A percentile compares a stretch with the other conserved stretches of the same genome.
Evolutionary conservation across 2,113 vertebrate genomes (phyloP).

Genomic region (Xiphophorus hellerii): DNA sequence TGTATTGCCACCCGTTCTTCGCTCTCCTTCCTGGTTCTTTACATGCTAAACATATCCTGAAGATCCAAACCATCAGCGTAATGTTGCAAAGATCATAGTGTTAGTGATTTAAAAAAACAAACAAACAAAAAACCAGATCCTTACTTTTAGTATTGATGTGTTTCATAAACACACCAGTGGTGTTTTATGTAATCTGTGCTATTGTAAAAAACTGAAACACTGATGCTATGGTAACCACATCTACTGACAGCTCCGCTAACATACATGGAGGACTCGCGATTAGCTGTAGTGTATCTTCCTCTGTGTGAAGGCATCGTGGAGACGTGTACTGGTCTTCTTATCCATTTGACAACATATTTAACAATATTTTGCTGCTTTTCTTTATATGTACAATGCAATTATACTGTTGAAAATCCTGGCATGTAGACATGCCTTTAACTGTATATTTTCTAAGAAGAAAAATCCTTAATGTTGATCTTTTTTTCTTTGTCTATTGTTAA

Average conservation of each 20-base stretch:
- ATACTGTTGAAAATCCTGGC: conserved; percentile 5
- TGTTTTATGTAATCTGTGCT: conserved; percentile 26
- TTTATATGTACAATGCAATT: conserved; percentile 24
- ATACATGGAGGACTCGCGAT: neutral
- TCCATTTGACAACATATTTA: conserved; percentile 16
- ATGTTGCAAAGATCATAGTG: conserved; percentile 13
- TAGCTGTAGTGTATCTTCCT: conserved; percentile 14
- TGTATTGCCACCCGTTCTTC: neutral
- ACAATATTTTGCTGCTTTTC: conserved; percentile 39
- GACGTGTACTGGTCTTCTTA: conserved; percentile 16
- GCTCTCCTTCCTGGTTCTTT: neutral
- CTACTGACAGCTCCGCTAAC: neutral
- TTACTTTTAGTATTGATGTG: conserved; percentile 1
- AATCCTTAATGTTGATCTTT: conserved; percentile 27
- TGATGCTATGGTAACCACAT: conserved; percentile 57
- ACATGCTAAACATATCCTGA: conserved; percentile 10
- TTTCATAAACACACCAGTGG: conserved; percentile 54
- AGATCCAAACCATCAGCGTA: neutral
- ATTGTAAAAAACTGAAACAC: conserved; percentile 17
- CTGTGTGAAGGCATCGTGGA: conserved; percentile 22
- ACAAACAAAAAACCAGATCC: neutral
- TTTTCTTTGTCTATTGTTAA: conserved; percentile 52
- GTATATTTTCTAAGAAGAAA: conserved; percentile 33
- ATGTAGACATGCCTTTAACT: conserved; percentile 13
- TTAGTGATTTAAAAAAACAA: neutral